Base-by-base conservation (phyloP, 2,888 invertebrate species). In the Labia minor region DNA sequence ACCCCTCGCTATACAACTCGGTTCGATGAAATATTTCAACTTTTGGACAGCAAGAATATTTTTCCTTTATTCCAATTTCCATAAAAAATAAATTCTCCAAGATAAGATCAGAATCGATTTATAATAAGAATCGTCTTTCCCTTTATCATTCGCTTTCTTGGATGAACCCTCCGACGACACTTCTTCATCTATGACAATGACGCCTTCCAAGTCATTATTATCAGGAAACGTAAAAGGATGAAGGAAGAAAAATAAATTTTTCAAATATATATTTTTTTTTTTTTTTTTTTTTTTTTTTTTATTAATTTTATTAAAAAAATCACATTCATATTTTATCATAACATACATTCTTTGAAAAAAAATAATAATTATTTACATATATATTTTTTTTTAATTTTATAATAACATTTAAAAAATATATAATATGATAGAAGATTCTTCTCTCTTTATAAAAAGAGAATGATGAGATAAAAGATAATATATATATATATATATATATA, bases 131-230 rank as follows among this genome's bases (percentile, higher is more conserved):
- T 49, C 49, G 49, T 49, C 49, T 11, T 49, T 16, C 49, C n/a
- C 49, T 49, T 49, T 49, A 16, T 49, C 49, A 49, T 3, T 16
- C 49, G 49, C 49, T 14, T 16, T 16, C 6, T 4, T 49, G n/a
- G 49, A 49, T 11, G 49, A 16, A 11, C 49, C 49, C 49, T 49
- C n/a, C 49, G 49, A 14, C 49, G 49, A 16, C 49, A 11, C 49
- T 49, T 49, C 49, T 49, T 49, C 49, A 49, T 49, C 49, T 49
- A n/a, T 49, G 49, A 49, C 49, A 49, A 49, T 49, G 49, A 49
- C 49, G 16, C 49, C 49, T 49, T 49, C 49, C n/a, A 11, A 49
- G 49, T 49, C 49, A 49, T 49, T 49, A 49, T 49, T 49, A 49
- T 49, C 49, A 49, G 49, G 49, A 49, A 49, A 49, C 49, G 49